Evolutionary conservation across 2,888 invertebrate species (phyloP).

Genomic region (Magallana nippona): DNA sequence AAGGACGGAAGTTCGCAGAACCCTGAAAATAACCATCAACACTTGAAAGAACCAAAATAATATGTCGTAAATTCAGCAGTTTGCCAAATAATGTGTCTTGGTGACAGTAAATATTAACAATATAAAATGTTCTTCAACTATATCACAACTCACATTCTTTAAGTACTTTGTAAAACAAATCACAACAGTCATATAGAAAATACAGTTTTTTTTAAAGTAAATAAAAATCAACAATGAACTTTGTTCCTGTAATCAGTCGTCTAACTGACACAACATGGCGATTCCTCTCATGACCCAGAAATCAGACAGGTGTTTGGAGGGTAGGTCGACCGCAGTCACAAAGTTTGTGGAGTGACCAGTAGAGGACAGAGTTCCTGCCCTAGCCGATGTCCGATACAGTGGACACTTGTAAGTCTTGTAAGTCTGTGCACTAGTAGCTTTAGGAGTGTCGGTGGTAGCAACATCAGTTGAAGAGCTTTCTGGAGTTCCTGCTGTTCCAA

Average conservation of each 20-base stretch:
- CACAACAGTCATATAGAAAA: background rate
- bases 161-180: background rate
- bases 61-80: background rate
- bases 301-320: constrained; percentile 68
- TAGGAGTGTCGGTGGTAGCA: background rate
- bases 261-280: constrained; percentile 78
- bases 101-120: background rate
- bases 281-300: constrained; percentile 79
- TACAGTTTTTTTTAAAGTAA: background rate
- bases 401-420: constrained; percentile 75
- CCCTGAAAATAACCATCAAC: background rate
- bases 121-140: background rate
- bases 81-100: background rate
- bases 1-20: background rate
- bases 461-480: constrained; percentile 25
- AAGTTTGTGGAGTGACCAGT: constrained; percentile 80
- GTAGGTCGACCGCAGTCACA: constrained; percentile 76
- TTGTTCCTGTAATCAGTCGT: constrained; percentile 62
- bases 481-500: background rate
- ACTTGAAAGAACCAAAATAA: no score
- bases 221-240: background rate
- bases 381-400: constrained; percentile 77
- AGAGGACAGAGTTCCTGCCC: constrained; percentile 78
- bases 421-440: background rate
- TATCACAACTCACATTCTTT: background rate